These are phyloP conservation scores for Sebastes reedi DNA, from an alignment of 2,797 vertebrate species.

Conservation along the genomic window DNA sequence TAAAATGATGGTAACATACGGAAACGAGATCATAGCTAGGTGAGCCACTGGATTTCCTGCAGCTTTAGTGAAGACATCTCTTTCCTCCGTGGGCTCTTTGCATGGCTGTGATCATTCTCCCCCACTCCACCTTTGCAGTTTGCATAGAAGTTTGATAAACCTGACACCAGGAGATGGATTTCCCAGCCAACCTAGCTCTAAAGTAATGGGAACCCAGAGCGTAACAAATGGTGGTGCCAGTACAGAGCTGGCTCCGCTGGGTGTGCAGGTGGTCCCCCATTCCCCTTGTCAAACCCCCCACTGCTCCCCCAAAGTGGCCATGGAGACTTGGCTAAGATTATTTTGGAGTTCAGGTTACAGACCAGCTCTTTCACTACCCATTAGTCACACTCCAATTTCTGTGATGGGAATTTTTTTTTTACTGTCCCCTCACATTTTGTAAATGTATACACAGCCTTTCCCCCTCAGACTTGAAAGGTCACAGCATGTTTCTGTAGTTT, in stretches of 20 bases:
- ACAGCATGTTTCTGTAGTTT: slow-evolving; percentile 73
- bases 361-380: slow-evolving; percentile 68
- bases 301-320: slow-evolving; percentile 75
- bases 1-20: slow-evolving; percentile 15
- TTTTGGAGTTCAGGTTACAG: slow-evolving; percentile 77
- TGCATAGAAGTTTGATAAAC: slow-evolving; percentile 72
- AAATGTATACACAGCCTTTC: slow-evolving; percentile 67
- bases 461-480: slow-evolving; percentile 66
- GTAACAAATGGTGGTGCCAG: slow-evolving; percentile 75
- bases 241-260: slow-evolving; percentile 69
- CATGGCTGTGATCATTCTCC: slow-evolving; percentile 30
- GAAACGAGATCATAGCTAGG: slow-evolving; percentile 16
- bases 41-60: slow-evolving; percentile 18
- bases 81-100: slow-evolving; percentile 17
- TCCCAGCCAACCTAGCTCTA: slow-evolving; percentile 70
- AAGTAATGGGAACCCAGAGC: slow-evolving; percentile 80
- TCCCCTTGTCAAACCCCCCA: slow-evolving; percentile 69
- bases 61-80: slow-evolving; percentile 35
- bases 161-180: slow-evolving; percentile 80
- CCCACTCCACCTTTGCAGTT: slow-evolving; percentile 48
- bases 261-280: slow-evolving; percentile 75
- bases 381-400: slow-evolving; percentile 78
- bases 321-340: slow-evolving; percentile 71
- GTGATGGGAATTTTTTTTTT: slow-evolving; percentile 64
- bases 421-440: slow-evolving; percentile 65